These are phyloP conservation scores for Chiroxiphia lanceolata DNA, from an alignment of 2,797 vertebrate species.

Conservation along the genomic window DNA sequence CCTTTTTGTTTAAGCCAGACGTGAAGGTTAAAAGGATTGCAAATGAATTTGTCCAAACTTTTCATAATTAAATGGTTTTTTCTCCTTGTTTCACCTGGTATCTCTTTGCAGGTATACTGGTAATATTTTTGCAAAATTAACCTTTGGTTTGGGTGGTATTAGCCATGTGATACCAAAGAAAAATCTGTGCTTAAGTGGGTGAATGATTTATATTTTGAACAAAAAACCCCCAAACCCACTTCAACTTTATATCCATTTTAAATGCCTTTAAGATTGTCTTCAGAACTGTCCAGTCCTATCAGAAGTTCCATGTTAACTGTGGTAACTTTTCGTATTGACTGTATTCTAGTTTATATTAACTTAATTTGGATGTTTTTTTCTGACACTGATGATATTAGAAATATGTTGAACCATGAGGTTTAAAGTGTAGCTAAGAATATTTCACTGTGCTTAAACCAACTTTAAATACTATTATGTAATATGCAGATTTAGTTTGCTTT, in stretches of 20 bases:
- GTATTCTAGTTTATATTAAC: background rate
- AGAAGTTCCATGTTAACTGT: background rate
- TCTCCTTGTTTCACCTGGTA: background rate
- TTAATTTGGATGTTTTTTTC: background rate
- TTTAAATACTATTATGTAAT: background rate
- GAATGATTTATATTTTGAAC: background rate
- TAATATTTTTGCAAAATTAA: background rate
- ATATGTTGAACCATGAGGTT: background rate
- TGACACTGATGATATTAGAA: background rate
- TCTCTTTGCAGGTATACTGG: background rate
- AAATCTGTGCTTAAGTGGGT: background rate
- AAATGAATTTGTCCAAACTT: background rate
- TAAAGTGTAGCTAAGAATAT: background rate
- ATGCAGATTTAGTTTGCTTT: background rate
- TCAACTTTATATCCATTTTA: background rate
- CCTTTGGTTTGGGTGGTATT: background rate
- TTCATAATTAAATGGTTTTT: background rate
- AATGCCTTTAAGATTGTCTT: background rate
- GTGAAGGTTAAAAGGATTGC: background rate
- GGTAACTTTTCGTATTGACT: background rate
- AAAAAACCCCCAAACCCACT: background rate
- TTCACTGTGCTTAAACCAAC: background rate
- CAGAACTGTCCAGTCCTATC: background rate
- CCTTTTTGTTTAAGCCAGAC: background rate
- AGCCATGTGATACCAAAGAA: background rate